Conservation (phyloP, 2,797 vertebrate species). For the Lithobates pipiens region DNA sequence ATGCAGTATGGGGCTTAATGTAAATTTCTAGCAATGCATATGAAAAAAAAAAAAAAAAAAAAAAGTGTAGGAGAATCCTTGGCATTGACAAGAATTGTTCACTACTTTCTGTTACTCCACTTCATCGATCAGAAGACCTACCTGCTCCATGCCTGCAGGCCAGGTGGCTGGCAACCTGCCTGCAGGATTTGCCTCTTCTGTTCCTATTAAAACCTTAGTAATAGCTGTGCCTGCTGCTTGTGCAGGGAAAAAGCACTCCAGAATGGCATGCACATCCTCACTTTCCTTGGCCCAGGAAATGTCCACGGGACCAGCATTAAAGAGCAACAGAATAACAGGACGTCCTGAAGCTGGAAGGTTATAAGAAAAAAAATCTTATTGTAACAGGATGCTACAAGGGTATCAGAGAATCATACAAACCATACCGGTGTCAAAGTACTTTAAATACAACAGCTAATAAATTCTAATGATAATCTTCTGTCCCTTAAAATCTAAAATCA, state of each 20-base stretch:
- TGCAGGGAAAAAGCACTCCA: constrained; percentile 72
- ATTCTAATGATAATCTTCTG: too few relatives aligned
- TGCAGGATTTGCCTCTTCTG: constrained; percentile 56
- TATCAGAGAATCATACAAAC: neutral
- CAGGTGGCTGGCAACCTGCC: constrained; percentile 70
- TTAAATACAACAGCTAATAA: neutral
- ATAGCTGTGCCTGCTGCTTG: constrained; percentile 70
- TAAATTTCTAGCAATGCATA: too few relatives aligned
- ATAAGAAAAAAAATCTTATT: neutral
- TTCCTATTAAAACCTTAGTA: constrained; percentile 63
- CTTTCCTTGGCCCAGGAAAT: constrained; percentile 70
- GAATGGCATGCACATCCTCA: constrained; percentile 64
- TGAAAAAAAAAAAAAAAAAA: too few relatives aligned
- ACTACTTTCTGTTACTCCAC: neutral
- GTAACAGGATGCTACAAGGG: neutral
- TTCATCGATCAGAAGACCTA: constrained; percentile 21
- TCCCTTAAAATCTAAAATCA: too few relatives aligned
- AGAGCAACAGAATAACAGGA: constrained; percentile 70
- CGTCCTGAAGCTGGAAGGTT: constrained; percentile 59
- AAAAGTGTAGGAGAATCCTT: too few relatives aligned
- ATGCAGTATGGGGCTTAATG: too few relatives aligned
- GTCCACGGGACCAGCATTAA: constrained; percentile 72
- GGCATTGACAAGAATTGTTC: neutral
- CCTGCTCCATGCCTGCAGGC: constrained; percentile 71
- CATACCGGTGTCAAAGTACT: neutral